Base-by-base conservation (phyloP, 2,888 invertebrate species). In the Pseudococcus jackbeardsleyi region DNA sequence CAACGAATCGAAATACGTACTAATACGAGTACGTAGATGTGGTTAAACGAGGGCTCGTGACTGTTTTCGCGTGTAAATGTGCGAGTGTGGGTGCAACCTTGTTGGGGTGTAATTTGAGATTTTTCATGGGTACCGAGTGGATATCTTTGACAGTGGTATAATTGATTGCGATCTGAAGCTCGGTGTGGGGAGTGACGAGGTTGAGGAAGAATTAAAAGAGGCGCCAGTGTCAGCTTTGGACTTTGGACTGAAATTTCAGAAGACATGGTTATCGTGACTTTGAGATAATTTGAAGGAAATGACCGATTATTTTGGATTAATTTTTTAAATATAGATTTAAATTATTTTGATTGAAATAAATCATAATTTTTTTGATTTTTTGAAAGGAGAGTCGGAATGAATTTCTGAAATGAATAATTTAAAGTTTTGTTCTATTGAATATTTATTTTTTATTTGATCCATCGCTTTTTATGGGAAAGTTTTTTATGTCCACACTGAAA, bases 91-190 rank as follows among this genome's bases (percentile, higher is more conserved):
- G 33, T 64, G 12, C 59, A n/a, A 54, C 54, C 15, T 17, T 0
- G 59, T 64, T 72, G 72, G 72, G 72, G 72, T 72, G 72, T 72
- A 72, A 72, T 72, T 72, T 72, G 72, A 72, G 72, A 68, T 68
- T 26, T 68, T 68, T n/a, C 1, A 54, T 4, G 19, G 64, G 22
- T 64, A 42, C 42, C 42, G 68, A 1, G 72, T 17, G 33, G 72
- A 33, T 72, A 72, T 72, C 72, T 72, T 15, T 64, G 64, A 64
- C 64, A 64, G 64, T 64, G 3, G 22, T 64, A 11, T 22, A 64
- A 64, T 64, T 64, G 64, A 64, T 64, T 22, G 22, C 22, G 19
- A 64, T 64, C 19, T 64, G 9, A 64, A 11, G 22, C 19, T 8
- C 4, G 22, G 22, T 19, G 64, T 64, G 8, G 1, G 11, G 22